Evolutionary conservation across 1,140 invertebrate genomes (phyloP).

Genomic region (Zaprionus kolodkinae): DNA sequence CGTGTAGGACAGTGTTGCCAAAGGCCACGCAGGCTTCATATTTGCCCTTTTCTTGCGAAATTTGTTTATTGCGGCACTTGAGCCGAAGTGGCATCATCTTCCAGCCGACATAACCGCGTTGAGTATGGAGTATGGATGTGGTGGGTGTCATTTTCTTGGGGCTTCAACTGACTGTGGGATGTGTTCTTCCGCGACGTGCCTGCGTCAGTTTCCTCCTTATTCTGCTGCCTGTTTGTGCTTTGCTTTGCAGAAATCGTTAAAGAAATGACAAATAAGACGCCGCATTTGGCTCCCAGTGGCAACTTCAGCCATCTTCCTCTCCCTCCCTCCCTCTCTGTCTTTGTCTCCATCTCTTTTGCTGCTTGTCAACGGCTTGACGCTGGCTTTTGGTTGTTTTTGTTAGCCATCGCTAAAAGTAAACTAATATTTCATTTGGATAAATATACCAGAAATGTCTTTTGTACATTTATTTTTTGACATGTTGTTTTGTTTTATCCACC

Average conservation of each 20-base stretch:
- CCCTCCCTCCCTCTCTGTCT: conserved; percentile 15
- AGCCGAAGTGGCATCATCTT: conserved; percentile 79
- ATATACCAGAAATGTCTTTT: conserved; percentile 79
- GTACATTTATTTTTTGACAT: conserved; percentile 81
- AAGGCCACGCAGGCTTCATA: not conserved
- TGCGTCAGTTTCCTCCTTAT: conserved; percentile 41
- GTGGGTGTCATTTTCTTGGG: conserved; percentile 10
- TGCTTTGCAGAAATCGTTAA: conserved; percentile 79
- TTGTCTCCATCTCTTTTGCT: not conserved
- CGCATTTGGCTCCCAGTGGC: not conserved
- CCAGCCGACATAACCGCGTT: conserved; percentile 39
- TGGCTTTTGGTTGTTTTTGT: conserved; percentile 40
- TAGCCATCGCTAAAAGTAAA: conserved; percentile 74
- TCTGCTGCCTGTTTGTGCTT: conserved; percentile 56
- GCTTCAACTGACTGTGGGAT: conserved; percentile 40
- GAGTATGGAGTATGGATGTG: not conserved
- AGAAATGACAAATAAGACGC: conserved; percentile 76
- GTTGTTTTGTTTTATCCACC: conserved; percentile 77
- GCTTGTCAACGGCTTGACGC: conserved; percentile 74
- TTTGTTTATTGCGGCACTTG: conserved; percentile 82
- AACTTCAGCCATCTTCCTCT: conserved; percentile 25
- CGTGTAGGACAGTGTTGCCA: conserved; percentile 24
- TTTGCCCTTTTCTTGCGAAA: conserved; percentile 63
- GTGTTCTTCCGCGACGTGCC: conserved; percentile 53
- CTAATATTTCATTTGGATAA: conserved; percentile 82